phyloP scores from a whole-genome alignment of 2,888 invertebrate genomes.

The Lycia hirtaria region DNA sequence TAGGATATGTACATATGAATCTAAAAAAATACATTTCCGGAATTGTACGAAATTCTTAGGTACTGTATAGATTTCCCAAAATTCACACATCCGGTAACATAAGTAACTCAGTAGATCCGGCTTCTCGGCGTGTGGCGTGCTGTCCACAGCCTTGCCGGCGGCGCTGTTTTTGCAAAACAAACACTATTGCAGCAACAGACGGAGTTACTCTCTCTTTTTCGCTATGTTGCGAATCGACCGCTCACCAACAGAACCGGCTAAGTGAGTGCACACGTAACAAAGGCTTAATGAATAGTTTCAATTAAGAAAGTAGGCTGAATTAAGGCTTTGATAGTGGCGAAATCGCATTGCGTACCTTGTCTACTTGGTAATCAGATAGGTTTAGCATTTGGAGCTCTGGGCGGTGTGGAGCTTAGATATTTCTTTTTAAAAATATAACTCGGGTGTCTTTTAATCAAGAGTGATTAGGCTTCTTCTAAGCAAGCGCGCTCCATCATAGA shows the following conservation, averaged over 20 bases:
- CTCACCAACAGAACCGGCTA: constrained; percentile 43
- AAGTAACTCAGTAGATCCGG: constrained; percentile 52
- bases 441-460: too few species aligned
- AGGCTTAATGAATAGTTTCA: constrained; percentile 34
- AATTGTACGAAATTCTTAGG: too few species aligned
- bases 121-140: constrained; percentile 43
- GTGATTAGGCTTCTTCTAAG: too few species aligned
- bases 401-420: background rate
- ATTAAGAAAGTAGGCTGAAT: constrained; percentile 27
- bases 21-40: too few species aligned
- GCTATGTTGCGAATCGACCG: constrained; percentile 54
- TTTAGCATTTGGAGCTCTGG: background rate
- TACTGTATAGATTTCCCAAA: too few species aligned
- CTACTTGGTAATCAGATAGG: background rate
- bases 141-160: constrained; percentile 74
- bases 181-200: constrained; percentile 67
- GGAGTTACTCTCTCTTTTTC: constrained; percentile 65
- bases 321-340: constrained; percentile 19
- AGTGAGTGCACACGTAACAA: constrained; percentile 33
- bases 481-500: too few species aligned
- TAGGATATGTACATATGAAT: too few species aligned
- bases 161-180: constrained; percentile 77
- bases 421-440: too few species aligned
- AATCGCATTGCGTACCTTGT: constrained; percentile 3
- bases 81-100: too few species aligned